Base-by-base conservation (phyloP, 2,797 vertebrate species). In the Sylvilagus floridanus region DNA sequence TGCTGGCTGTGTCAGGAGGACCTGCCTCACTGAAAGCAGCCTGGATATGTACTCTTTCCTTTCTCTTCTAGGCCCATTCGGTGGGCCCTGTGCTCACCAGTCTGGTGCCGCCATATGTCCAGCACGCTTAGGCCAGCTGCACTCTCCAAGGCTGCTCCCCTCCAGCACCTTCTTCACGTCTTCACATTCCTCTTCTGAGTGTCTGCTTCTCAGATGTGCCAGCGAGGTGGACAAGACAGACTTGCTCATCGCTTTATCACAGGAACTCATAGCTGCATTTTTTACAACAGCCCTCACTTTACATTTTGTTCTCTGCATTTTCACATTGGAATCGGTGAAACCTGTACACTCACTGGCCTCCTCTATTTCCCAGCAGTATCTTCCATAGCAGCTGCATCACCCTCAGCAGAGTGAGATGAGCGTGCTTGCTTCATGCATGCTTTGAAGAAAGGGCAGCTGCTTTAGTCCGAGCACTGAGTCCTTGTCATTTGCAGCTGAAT, bases 291-390 rank as follows among this genome's bases (percentile, higher is more conserved):
- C 52, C 13, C 42, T 84, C 28, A 57, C 13, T 47, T 81, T 47
- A 16, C 82, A 30, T 50, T 37, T 87, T 90, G 71, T 85, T 62
- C 54, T 88, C 4, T 90, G 22, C 1, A 5, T 60, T 28, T 63
- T 85, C 54, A 72, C 24, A 65, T 54, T 71, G 91, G 54, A 73
- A 42, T 77, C 62, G 62, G 63, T 90, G 77, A 95, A 78, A 62
- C 30, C 79, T 71, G 3, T 0, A 42, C 30, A 24, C 54, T 77
- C 63, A 77, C 72, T 37, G 32, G 22, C n/a, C 57, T 88, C 68
- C 65, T 65, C n/a, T 42, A 75, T 79, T 84, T 54, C 77, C 69
- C 32, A 73, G 42, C 73, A 35, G 0, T 42, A 10, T 42, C 73
- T 81, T 35, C 32, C n/a, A 77, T 24, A 71, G n/a, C 30, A 77